These are phyloP conservation scores for Rachycentron canadum DNA, from an alignment of 2,797 vertebrate genomes.

Conservation along the genomic window DNA sequence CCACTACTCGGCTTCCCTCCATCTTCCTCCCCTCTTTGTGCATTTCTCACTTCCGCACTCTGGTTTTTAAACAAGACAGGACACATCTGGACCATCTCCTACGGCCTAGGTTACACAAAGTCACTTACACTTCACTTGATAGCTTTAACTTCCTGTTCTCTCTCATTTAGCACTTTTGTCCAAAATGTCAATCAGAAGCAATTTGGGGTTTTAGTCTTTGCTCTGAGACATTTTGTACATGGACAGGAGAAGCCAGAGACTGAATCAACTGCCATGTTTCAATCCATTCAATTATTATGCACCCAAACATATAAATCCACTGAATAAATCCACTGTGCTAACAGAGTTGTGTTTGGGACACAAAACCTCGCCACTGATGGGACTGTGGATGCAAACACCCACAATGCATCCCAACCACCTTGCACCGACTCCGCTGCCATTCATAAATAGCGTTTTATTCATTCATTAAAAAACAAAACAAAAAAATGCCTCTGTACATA, in stretches of 20 bases:
- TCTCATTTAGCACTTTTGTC: not conserved
- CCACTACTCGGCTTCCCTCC: slow-evolving; percentile 31
- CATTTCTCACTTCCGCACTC: slow-evolving; percentile 32
- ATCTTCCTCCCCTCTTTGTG: slow-evolving; percentile 17
- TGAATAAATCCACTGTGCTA: no score
- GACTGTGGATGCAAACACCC: no score
- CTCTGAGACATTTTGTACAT: not conserved
- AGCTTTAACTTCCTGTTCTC: slow-evolving; percentile 2
- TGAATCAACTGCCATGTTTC: not conserved
- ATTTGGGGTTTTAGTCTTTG: not conserved
- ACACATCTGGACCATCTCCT: slow-evolving; percentile 28
- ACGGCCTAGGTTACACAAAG: not conserved
- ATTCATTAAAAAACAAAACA: no score
- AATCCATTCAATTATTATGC: not conserved
- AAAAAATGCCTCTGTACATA: no score
- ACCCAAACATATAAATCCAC: no score
- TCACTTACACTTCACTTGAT: slow-evolving; percentile 8
- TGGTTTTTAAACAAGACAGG: slow-evolving; percentile 28
- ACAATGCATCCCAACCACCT: no score
- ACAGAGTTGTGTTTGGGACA: no score
- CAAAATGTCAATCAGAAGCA: not conserved
- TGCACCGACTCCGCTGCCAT: no score
- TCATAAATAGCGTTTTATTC: no score
- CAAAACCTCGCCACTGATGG: no score
- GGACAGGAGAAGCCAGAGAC: not conserved